Evolutionary conservation across 2,888 invertebrate species (phyloP).

Genomic region (Peribatodes rhomboidaria): DNA sequence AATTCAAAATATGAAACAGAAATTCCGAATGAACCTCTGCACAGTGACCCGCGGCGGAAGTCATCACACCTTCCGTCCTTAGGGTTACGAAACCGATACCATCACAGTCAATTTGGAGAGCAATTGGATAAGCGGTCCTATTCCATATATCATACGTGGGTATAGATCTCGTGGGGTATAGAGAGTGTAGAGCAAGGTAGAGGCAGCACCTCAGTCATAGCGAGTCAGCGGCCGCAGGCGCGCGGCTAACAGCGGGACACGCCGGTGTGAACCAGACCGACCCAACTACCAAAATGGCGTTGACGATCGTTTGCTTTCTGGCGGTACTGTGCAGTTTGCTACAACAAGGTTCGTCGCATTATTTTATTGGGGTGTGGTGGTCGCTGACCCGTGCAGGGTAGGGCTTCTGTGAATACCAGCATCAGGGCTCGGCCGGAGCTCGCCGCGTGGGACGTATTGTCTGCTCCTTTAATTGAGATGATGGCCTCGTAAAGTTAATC

Average conservation of each 20-base stretch:
- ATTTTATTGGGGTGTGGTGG: slow-evolving; percentile 43
- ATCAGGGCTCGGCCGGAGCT: slow-evolving; percentile 4
- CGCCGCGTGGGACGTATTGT: slow-evolving; percentile 14
- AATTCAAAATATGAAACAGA: neutral
- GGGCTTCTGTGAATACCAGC: slow-evolving; percentile 12
- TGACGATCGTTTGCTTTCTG: slow-evolving; percentile 70
- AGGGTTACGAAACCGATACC: slow-evolving; percentile 53
- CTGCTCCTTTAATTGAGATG: slow-evolving; percentile 6
- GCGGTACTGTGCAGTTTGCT: slow-evolving; percentile 80
- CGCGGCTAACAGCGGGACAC: slow-evolving; percentile 63
- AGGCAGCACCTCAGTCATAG: slow-evolving; percentile 36
- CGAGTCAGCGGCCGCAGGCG: slow-evolving; percentile 51
- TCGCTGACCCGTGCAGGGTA: slow-evolving; percentile 9
- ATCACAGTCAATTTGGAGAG: slow-evolving; percentile 69
- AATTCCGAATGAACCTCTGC: slow-evolving; percentile 15
- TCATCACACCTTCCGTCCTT: slow-evolving; percentile 29
- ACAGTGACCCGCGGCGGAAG: slow-evolving; percentile 24
- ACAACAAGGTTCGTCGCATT: slow-evolving; percentile 76
- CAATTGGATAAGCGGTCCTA: slow-evolving; percentile 78
- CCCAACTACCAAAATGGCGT: slow-evolving; percentile 64
- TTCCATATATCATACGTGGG: slow-evolving; percentile 24
- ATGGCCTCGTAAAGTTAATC: slow-evolving; percentile 10
- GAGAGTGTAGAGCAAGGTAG: slow-evolving; percentile 12
- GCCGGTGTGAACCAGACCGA: slow-evolving; percentile 56
- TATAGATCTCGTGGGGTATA: slow-evolving; percentile 21